Conservation (phyloP, 2,797 vertebrate species). For the Micromesistius poutassou region DNA sequence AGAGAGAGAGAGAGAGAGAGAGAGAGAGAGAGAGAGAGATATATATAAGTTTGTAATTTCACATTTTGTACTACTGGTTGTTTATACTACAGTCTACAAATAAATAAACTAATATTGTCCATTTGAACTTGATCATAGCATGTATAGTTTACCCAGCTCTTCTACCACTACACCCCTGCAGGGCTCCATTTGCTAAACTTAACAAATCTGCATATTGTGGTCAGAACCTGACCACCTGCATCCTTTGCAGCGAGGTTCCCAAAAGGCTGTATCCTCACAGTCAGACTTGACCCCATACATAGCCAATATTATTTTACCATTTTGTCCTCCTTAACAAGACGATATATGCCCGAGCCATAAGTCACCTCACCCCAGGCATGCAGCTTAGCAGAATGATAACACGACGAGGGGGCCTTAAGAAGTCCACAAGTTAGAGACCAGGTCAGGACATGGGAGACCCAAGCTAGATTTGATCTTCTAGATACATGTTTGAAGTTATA, state of each 20-base stretch:
- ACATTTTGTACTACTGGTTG: too few species aligned
- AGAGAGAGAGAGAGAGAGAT: too few species aligned
- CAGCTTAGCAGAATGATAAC: constrained; percentile 44
- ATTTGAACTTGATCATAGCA: too few species aligned
- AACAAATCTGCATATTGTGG: not conserved
- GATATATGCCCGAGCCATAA: constrained; percentile 60
- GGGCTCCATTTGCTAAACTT: too few species aligned
- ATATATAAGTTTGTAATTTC: too few species aligned
- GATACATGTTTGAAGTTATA: constrained; percentile 2
- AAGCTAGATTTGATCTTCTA: not conserved
- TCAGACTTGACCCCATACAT: constrained; percentile 14
- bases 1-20: too few species aligned
- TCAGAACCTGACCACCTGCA: constrained; percentile 42
- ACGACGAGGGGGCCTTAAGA: constrained; percentile 30
- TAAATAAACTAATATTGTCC: too few species aligned
- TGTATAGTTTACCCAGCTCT: too few species aligned
- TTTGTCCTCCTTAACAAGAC: constrained; percentile 26
- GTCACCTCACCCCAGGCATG: constrained; percentile 42
- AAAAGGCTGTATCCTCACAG: constrained; percentile 18
- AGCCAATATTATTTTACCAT: constrained; percentile 22
- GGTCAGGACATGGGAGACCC: not conserved
- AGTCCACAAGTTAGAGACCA: not conserved
- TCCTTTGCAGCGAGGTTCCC: constrained; percentile 17
- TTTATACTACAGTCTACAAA: too few species aligned
- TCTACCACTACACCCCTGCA: too few species aligned